Evolutionary conservation across 2,797 vertebrate genomes (phyloP), one percentile per base, ranked within the genome.

Genomic region (Diglossa cyanea): DNA sequence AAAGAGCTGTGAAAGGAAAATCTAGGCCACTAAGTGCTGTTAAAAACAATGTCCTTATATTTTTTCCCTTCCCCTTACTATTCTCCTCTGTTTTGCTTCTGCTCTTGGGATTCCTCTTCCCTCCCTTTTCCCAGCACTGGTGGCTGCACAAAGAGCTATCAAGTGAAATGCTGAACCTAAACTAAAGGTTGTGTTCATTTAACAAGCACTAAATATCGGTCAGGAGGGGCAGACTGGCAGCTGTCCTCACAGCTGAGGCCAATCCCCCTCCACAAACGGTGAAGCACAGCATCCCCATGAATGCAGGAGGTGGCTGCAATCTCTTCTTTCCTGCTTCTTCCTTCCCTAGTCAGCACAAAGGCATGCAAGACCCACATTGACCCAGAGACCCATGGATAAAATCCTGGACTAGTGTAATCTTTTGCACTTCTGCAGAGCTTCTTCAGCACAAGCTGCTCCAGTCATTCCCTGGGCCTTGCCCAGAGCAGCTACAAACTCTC

Each of bases 1-100:
- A 97, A 95, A 90, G 89, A 88, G 93, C 86, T 94, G 84, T 78
- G 93, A 96, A 94, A 96, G 85, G 88, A 85, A 93, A 86, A 95
- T 88, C 90, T 91, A 94, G 93, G 93, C 86, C 95, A 92, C 94
- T 86, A 88, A 95, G 94, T 92, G 83, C 90, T 91, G 35, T 42
- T 92, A 93, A 88, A 70, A 93, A 96, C 89, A 96, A 96, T 94
- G 80, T 89, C 85, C 73, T 80, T 93, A 88, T 44, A 92, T 83
- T 92, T 93, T 93, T 79, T 63, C 60, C 55, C 57, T 78, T 81
- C 42, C 60, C 44, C 37, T 71, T 42, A 11, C 92, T 90, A 76
- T 95, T 89, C 95, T 91, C 61, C 26, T 92, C 86, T 93, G 68
- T n/a, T 63, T 79, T 77, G 33, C 60, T 91, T 48, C 84, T 85